phyloP scores from a whole-genome alignment of 2,113 vertebrate species.

The Spilogale gracilis region DNA sequence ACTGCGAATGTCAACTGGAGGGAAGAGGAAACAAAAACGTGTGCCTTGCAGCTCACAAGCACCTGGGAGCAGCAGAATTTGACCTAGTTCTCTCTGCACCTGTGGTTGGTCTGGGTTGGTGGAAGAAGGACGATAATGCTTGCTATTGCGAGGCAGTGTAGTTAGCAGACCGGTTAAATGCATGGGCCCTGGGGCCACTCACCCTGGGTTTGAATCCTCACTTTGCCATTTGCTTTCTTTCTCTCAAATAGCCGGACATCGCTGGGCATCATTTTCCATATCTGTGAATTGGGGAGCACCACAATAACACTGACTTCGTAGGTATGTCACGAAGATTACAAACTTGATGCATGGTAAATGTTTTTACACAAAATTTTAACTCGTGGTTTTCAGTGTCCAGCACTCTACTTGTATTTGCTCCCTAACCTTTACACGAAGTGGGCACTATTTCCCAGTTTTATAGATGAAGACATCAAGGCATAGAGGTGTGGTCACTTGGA shows the following conservation, averaged over 20 bases:
- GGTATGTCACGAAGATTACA: neutral
- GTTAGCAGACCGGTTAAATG: neutral
- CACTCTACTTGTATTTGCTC: conserved; percentile 27
- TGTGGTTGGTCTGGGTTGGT: neutral
- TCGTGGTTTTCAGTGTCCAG: conserved; percentile 13
- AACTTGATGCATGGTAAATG: neutral
- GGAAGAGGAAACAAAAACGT: conserved; percentile 51
- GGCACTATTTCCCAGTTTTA: neutral
- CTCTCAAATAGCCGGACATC: conserved; percentile 27
- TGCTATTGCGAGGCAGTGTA: neutral
- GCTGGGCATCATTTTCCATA: conserved; percentile 35
- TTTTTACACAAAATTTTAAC: conserved; percentile 32
- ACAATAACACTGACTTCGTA: conserved; percentile 28
- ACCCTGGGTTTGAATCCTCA: neutral
- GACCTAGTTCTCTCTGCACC: conserved; percentile 26
- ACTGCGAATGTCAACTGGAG: conserved; percentile 41
- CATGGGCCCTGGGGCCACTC: neutral
- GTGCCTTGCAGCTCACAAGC: neutral
- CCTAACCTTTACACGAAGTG: conserved; percentile 38
- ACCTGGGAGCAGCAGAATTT: conserved; percentile 7
- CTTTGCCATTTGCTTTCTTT: conserved; percentile 32
- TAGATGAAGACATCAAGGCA: conserved; percentile 14
- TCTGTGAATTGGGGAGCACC: neutral
- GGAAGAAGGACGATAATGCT: neutral
- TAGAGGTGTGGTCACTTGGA: conserved; percentile 8